Percentiles rank a stretch among this genome's conserved stretches.
Evolutionary conservation across 2,797 vertebrate species (phyloP).

Genomic region (Taeniopygia guttata): DNA sequence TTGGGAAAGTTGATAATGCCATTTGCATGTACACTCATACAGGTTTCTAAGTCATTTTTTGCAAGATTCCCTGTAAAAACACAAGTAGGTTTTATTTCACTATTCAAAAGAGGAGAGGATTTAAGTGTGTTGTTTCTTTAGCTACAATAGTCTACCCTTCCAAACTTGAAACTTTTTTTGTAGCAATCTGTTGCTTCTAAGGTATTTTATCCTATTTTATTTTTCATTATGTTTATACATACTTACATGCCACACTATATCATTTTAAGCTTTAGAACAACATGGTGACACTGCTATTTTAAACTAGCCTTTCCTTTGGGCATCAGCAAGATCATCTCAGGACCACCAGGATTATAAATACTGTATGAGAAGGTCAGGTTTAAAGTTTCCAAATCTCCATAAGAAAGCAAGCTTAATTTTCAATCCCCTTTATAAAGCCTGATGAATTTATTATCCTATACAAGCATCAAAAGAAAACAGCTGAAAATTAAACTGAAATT

Average conservation of each 20-base stretch:
- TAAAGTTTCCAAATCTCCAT: constrained; percentile 69
- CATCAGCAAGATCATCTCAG: constrained; percentile 54
- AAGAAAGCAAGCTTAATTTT: constrained; percentile 67
- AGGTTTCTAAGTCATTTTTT: neutral
- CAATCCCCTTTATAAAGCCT: constrained; percentile 35
- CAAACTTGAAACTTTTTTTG: neutral
- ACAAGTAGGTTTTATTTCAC: neutral
- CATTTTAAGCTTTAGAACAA: constrained; percentile 11
- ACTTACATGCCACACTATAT: neutral
- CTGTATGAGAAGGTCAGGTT: constrained; percentile 76
- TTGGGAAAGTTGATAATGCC: neutral
- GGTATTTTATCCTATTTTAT: neutral
- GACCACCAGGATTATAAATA: constrained; percentile 73
- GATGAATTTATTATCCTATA: constrained; percentile 43
- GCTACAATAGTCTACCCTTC: neutral
- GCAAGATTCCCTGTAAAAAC: neutral
- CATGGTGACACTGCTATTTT: constrained; percentile 66
- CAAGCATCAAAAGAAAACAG: constrained; percentile 25
- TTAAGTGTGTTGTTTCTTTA: neutral
- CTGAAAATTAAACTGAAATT: constrained; percentile 51
- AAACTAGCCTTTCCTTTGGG: constrained; percentile 54
- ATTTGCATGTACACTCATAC: neutral
- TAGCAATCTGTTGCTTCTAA: neutral
- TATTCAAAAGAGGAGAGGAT: neutral
- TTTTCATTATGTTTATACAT: neutral